Evolutionary conservation across 1,140 invertebrate genomes (phyloP).

Genomic region (Mactra quadrangularis): DNA sequence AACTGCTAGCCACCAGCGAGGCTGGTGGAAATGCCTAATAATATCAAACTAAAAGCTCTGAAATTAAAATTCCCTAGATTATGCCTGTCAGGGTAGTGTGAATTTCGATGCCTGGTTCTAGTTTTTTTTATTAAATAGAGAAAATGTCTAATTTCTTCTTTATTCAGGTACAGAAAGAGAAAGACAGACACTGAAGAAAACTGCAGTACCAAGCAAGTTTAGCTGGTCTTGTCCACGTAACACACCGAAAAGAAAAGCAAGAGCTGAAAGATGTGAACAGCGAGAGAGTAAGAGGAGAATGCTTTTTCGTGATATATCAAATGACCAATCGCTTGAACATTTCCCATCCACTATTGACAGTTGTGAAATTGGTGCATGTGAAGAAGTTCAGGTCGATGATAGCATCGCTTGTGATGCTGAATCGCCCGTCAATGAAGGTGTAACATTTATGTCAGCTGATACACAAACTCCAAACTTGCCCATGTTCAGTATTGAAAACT

Average conservation of each 20-base stretch:
- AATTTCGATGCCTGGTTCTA: no score
- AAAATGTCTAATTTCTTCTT: no score
- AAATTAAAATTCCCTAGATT: no score
- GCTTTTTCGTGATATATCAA: slow-evolving; percentile 4
- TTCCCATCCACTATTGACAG: not conserved
- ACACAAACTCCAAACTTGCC: slow-evolving; percentile 3
- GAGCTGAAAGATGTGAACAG: not conserved
- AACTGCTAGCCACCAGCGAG: no score
- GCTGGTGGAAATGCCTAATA: no score
- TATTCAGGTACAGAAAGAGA: not conserved
- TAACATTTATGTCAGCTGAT: not conserved
- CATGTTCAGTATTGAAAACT: slow-evolving; percentile 20
- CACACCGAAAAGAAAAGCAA: not conserved
- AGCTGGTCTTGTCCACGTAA: not conserved
- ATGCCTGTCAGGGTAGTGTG: no score
- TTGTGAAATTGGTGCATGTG: not conserved
- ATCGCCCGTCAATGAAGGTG: not conserved
- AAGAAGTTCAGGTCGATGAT: not conserved
- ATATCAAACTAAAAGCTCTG: no score
- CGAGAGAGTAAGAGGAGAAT: not conserved
- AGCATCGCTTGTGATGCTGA: not conserved
- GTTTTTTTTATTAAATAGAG: no score
- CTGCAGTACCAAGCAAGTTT: slow-evolving; percentile 32
- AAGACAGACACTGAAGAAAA: not conserved
- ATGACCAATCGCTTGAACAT: not conserved